phyloP scores from a whole-genome alignment of 2,797 vertebrate species.

The Anguilla pacifica region DNA sequence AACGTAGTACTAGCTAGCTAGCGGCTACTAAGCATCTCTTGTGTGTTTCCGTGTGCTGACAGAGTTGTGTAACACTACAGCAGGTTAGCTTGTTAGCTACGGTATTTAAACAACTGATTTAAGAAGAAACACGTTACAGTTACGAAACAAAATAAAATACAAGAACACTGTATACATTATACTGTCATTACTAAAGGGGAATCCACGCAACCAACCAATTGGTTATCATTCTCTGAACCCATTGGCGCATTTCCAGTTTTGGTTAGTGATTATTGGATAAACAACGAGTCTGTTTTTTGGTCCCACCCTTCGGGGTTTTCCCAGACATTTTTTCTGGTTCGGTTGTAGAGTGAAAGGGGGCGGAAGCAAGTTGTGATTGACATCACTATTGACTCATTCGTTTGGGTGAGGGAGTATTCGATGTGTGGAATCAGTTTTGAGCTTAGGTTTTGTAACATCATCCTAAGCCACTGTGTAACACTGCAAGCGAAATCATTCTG shows the following conservation, averaged over 20 bases:
- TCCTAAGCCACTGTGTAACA: background rate
- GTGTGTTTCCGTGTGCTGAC: background rate
- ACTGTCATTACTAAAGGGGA: slow-evolving; percentile 66
- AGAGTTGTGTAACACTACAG: slow-evolving; percentile 2
- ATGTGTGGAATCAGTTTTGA: background rate
- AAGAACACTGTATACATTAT: slow-evolving; percentile 32
- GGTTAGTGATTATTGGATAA: slow-evolving; percentile 58
- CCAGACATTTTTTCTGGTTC: slow-evolving; percentile 73
- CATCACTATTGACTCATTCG: background rate
- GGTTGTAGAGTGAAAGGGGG: slow-evolving; percentile 57
- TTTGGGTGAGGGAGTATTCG: background rate
- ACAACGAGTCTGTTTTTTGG: slow-evolving; percentile 29
- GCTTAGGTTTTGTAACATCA: background rate
- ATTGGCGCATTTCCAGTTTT: slow-evolving; percentile 9
- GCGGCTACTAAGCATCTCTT: background rate
- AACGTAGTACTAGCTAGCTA: background rate
- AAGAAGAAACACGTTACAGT: background rate
- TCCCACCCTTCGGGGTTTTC: slow-evolving; percentile 67
- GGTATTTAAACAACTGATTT: background rate
- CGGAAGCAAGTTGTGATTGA: slow-evolving; percentile 18
- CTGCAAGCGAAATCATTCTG: background rate
- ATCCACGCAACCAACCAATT: slow-evolving; percentile 54
- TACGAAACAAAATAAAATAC: slow-evolving; percentile 24
- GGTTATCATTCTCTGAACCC: background rate
- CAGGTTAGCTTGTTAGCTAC: background rate